Evolutionary conservation across 2,888 invertebrate species (phyloP), one percentile per base, ranked within the genome.

Genomic region (Phengaris arion): DNA sequence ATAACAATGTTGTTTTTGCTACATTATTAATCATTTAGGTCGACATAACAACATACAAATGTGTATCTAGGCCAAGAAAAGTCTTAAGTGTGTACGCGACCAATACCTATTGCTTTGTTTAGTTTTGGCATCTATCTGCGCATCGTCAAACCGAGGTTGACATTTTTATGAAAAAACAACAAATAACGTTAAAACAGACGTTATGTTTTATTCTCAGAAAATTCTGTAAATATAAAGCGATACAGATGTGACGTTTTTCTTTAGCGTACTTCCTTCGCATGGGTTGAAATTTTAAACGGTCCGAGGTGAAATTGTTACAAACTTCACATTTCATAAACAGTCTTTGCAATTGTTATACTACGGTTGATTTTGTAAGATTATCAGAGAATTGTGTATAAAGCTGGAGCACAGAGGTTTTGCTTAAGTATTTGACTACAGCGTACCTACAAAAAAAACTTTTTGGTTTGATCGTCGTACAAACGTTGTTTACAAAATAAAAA

Each of bases 101-200:
- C 81, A 81, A 79, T 82, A n/a, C n/a, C n/a, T n/a, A 82, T 81
- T 82, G 82, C 85, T 84, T 89, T 89, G 87, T 89, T 85, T 80
- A 81, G 81, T 82, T 85, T 88, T 89, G 88, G 88, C 88, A 87
- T 83, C 81, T 79, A 79, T 79, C 78, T 79, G 72, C 54, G 52
- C 51, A 52, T 72, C 51, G 72, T 72, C 72, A 51, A 70, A 70
- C 51, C 51, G 54, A 72, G 72, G 52, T 72, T 72, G 72, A 54
- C 52, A 52, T 72, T 54, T 64, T 54, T 72, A 54, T 46, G 8
- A 55, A 69, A 54, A 69, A 22, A 46, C 12, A 46, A 69, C 69
- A 69, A 69, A 69, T 48, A 68, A 12, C 35, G 68, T 35, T n/a
- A 68, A 52, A 46, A 72, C 57, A 72, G 59, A 59, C 22, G 22